A percentile compares a stretch with the other conserved stretches of the same genome.
Evolutionary conservation across 2,888 invertebrate species (phyloP).

Genomic region (Zaprionus obscuricornis): DNA sequence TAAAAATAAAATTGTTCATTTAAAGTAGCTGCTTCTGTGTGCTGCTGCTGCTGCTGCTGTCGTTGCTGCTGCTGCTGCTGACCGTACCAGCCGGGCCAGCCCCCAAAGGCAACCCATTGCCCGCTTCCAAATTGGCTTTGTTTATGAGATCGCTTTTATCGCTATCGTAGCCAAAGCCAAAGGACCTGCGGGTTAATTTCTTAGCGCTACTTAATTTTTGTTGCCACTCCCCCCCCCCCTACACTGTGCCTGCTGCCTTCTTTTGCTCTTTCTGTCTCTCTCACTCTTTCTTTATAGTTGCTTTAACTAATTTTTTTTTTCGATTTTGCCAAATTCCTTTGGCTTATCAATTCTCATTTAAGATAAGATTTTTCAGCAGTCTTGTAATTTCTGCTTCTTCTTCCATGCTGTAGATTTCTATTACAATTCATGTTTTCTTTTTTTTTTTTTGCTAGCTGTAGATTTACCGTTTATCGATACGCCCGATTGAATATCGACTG

Average conservation of each 20-base stretch:
- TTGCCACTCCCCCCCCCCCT: too few relatives aligned
- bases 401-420: too few relatives aligned
- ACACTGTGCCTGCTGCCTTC: too few relatives aligned
- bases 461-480: constrained; percentile 25
- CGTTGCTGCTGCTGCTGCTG: constrained; percentile 10
- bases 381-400: too few relatives aligned
- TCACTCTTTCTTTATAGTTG: background rate
- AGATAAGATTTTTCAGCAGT: too few relatives aligned
- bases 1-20: constrained; percentile 83
- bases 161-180: constrained; percentile 31
- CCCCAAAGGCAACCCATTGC: constrained; percentile 21
- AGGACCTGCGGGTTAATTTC: constrained; percentile 79
- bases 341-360: too few relatives aligned
- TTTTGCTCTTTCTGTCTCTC: background rate
- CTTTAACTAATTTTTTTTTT: too few relatives aligned
- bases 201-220: constrained; percentile 75
- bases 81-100: constrained; percentile 1
- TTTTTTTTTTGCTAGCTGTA: too few relatives aligned
- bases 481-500: constrained; percentile 60
- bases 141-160: constrained; percentile 78
- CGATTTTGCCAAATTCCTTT: too few relatives aligned
- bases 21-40: constrained; percentile 82
- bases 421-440: too few relatives aligned
- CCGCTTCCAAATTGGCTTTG: constrained; percentile 74
- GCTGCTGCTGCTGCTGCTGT: constrained; percentile 34